Conservation (phyloP, 2,113 vertebrate genomes). For the Pygoscelis antarcticus region DNA sequence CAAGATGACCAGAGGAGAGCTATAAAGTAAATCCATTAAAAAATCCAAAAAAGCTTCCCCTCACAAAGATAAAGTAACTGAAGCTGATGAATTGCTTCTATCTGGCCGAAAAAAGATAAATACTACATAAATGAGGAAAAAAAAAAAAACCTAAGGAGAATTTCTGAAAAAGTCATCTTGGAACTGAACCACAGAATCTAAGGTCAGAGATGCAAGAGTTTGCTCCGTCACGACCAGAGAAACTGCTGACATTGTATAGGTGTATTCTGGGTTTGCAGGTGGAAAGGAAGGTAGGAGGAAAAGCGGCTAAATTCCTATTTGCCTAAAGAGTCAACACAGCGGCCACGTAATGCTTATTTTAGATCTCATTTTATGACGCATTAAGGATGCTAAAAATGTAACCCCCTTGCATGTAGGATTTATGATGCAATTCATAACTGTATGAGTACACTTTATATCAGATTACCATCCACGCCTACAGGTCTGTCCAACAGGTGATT, state of each 20-base stretch:
- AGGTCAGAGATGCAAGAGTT: not conserved
- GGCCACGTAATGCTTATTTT: not conserved
- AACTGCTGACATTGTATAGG: not conserved
- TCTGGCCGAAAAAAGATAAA: not conserved
- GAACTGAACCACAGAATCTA: not conserved
- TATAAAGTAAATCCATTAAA: constrained; percentile 5
- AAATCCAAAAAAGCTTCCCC: not conserved
- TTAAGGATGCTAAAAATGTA: not conserved
- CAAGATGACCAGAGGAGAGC: not conserved
- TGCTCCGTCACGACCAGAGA: not conserved
- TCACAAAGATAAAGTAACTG: not conserved
- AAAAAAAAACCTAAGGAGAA: not conserved
- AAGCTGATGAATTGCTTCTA: not conserved
- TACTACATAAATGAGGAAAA: not conserved
- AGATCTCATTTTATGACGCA: not conserved
- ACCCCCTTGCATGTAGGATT: not conserved
- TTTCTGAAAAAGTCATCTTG: not conserved
- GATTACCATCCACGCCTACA: not conserved
- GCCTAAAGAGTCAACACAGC: not conserved
- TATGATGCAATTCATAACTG: not conserved
- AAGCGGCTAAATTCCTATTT: not conserved
- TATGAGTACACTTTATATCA: no score
- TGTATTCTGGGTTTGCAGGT: not conserved
- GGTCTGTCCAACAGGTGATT: not conserved
- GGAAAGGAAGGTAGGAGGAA: not conserved